Evolutionary conservation across 2,888 invertebrate genomes (phyloP).

Genomic region (Andrena minutula): DNA sequence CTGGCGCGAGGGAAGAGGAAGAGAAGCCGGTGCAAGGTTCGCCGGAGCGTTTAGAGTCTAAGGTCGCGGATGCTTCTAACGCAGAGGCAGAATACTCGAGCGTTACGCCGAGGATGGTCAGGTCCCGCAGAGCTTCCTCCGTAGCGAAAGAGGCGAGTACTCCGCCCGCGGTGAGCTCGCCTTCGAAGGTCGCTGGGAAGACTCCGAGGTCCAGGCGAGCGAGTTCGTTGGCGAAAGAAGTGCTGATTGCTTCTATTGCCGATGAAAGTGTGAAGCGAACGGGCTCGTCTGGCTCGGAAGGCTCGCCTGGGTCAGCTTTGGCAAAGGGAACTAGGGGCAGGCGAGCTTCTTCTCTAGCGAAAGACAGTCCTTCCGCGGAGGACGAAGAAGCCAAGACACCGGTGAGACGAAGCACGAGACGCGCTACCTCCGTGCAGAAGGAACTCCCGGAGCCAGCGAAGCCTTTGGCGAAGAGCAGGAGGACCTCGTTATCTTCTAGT

Average conservation of each 20-base stretch:
- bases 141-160: slow-evolving; percentile 55
- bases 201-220: slow-evolving; percentile 61
- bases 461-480: slow-evolving; percentile 34
- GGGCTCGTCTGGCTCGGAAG: slow-evolving; percentile 19
- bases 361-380: slow-evolving; percentile 42
- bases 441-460: slow-evolving; percentile 59
- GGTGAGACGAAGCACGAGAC: slow-evolving; percentile 72
- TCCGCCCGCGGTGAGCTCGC: slow-evolving; percentile 23
- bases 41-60: neutral
- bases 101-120: slow-evolving; percentile 55
- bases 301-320: neutral
- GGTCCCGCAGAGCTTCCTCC: slow-evolving; percentile 73
- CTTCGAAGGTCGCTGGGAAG: slow-evolving; percentile 16
- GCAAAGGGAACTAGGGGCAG: slow-evolving; percentile 36
- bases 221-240: slow-evolving; percentile 71
- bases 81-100: neutral
- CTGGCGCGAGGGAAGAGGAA: slow-evolving; percentile 18
- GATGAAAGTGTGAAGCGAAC: slow-evolving; percentile 31
- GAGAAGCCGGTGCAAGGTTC: neutral
- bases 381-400: slow-evolving; percentile 54
- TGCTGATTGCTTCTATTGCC: slow-evolving; percentile 40
- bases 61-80: slow-evolving; percentile 1
- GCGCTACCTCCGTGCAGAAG: slow-evolving; percentile 72
- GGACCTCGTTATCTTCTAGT: slow-evolving; percentile 47
- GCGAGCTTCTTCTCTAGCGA: slow-evolving; percentile 64